Evolutionary conservation across 2,113 vertebrate genomes (phyloP), one percentile per base, ranked within the genome.

Genomic region (Upupa epops): DNA sequence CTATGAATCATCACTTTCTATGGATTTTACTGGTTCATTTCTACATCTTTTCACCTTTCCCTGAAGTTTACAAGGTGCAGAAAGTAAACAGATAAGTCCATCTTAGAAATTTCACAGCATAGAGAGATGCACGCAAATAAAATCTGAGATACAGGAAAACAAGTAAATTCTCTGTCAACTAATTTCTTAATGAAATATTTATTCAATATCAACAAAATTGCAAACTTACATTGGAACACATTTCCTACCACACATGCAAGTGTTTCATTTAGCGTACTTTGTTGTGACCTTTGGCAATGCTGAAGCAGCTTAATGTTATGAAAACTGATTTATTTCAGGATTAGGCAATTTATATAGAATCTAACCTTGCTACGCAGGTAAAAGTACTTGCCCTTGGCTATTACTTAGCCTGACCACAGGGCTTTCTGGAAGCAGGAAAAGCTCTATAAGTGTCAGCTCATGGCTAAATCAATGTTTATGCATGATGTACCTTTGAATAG

Each of bases 391-490:
- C 96, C 94, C 89, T 96, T 95, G 95, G 95, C 95, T 97, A 95
- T 96, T 95, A 95, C 94, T 95, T 96, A 96, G 90, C 84, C 75
- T 96, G 96, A 96, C 96, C 93, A 96, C 61, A 83, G 95, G 96
- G 91, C 88, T 97, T 97, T 96, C 93, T 96, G 85, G 89, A 96
- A 97, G 97, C 76, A 97, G 96, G 90, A 91, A 92, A 96, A 90
- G 93, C 96, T 97, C 96, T 96, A 78, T 92, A 96, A 97, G 95
- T 97, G 96, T 98, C 96, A 96, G 96, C 96, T 98, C 96, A 88
- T 97, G 96, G 95, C 97, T 97, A 97, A 98, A 98, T 98, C 98
- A 97, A 97, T 98, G 97, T 98, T 98, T 98, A 98, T 98, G 97
- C 98, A 97, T 97, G 97, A 96, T 95, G 93, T 97, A 97, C 93